Evolutionary conservation across 2,797 vertebrate genomes (phyloP).

Genomic region (Urosaurus nigricauda): DNA sequence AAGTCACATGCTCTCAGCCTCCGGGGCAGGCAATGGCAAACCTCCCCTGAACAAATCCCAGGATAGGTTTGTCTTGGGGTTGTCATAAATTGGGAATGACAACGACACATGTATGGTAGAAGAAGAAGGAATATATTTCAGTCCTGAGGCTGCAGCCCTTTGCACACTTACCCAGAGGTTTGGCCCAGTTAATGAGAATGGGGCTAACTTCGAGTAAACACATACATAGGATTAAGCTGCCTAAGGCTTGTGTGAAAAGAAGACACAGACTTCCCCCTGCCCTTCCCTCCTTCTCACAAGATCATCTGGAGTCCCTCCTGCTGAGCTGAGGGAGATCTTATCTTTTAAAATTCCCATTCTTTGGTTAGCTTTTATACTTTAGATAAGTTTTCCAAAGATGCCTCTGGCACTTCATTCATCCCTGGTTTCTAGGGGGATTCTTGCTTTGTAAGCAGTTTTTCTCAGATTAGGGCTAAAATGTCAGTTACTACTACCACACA

Average conservation of each 20-base stretch:
- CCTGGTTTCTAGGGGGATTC: slow-evolving; percentile 53
- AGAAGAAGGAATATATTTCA: neutral
- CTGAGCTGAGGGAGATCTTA: neutral
- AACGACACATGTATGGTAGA: neutral
- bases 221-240: neutral
- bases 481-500: slow-evolving; percentile 3
- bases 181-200: neutral
- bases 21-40: too few species aligned
- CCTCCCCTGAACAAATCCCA: too few species aligned
- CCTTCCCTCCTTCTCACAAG: neutral
- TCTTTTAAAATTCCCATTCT: slow-evolving; percentile 18
- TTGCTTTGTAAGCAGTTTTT: neutral
- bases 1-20: too few species aligned
- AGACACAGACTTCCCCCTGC: neutral
- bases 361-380: neutral
- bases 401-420: slow-evolving; percentile 31
- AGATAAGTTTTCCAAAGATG: slow-evolving; percentile 2
- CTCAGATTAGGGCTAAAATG: neutral
- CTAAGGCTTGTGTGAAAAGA: neutral
- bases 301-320: neutral
- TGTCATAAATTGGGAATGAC: too few species aligned
- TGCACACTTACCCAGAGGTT: neutral
- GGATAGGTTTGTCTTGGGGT: too few species aligned
- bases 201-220: neutral
- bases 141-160: neutral